Conservation (phyloP, 2,113 vertebrate species). For the Nothobranchius kuhntae region DNA sequence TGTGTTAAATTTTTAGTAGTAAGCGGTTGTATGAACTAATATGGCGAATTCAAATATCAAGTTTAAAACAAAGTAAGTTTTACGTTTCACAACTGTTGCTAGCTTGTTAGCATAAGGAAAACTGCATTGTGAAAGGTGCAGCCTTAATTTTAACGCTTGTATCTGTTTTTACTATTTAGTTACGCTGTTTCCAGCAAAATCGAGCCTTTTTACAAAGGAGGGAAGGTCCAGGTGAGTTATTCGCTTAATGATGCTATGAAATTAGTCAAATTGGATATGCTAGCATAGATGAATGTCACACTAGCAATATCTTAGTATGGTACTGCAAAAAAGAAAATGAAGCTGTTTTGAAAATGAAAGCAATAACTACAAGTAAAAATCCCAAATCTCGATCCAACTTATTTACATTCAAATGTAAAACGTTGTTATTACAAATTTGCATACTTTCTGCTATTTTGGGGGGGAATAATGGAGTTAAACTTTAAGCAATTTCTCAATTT, state of each 20-base stretch:
- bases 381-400: too few relatives aligned
- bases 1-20: background rate
- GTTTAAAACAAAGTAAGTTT: conserved; percentile 81
- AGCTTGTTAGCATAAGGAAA: conserved; percentile 27
- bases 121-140: conserved; percentile 12
- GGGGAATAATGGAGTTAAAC: too few relatives aligned
- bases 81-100: accelerated
- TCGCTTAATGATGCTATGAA: background rate
- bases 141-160: background rate
- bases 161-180: conserved; percentile 66
- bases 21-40: background rate
- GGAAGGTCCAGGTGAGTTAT: conserved; percentile 88
- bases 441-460: too few relatives aligned
- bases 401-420: too few relatives aligned
- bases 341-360: too few relatives aligned
- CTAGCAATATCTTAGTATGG: too few relatives aligned
- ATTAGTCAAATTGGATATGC: too few relatives aligned
- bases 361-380: too few relatives aligned
- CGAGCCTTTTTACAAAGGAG: conserved; percentile 96
- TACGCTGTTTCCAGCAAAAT: conserved; percentile 85
- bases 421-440: too few relatives aligned
- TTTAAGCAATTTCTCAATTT: too few relatives aligned
- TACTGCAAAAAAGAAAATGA: too few relatives aligned
- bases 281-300: too few relatives aligned
- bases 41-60: conserved; percentile 73